Evolutionary conservation across 2,113 vertebrate species (phyloP), one percentile per base, ranked within the genome.

Genomic region (Haplochromis vanheusdeni): DNA sequence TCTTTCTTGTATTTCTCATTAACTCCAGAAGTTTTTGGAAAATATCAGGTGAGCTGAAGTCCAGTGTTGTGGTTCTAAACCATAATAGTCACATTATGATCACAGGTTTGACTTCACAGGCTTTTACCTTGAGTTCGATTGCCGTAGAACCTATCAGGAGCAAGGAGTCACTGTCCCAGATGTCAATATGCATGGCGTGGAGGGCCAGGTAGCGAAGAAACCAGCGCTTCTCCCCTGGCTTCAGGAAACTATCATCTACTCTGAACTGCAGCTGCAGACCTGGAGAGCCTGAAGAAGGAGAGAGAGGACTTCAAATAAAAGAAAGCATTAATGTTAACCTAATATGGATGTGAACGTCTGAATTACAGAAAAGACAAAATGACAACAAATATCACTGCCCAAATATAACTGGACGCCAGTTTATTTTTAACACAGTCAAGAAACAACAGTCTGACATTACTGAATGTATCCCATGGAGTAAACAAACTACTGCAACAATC

Each of bases 141-240:
- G 97, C 97, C 1, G 98, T 95, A 0, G 98, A 99, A 4, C 99
- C 98, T 0, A 99, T 86, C 0, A 99, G 97, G 9, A 99, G 97
- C 94, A 99, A 68, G 0, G 98, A 98, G 80, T 98, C 96, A 8
- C 97, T 98, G 2, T 99, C 98, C 99, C 99, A 99, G 79, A 98
- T 47, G 1, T 99, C 98, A 0, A 99, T 93, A 91, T 98, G 98
- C 86, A 99, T 95, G 21, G 96, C 96, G 77, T 99, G 97, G 21
- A 95, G 88, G 0, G 97, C 97, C 91, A 99, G 94, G 95, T 99
- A 99, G 58, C 87, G 96, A 79, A 97, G 9, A 37, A 99, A 99
- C 96, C 97, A 97, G 65, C 79, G 92, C 80, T 91, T 97, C 91
- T 99, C 98, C 2, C 98, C 97, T 0, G 96, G 94, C 12, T 93